Percentiles rank a stretch among this genome's conserved stretches.
phyloP scores from a whole-genome alignment of 2,113 vertebrate species.

The Ivindomyrus marchei region DNA sequence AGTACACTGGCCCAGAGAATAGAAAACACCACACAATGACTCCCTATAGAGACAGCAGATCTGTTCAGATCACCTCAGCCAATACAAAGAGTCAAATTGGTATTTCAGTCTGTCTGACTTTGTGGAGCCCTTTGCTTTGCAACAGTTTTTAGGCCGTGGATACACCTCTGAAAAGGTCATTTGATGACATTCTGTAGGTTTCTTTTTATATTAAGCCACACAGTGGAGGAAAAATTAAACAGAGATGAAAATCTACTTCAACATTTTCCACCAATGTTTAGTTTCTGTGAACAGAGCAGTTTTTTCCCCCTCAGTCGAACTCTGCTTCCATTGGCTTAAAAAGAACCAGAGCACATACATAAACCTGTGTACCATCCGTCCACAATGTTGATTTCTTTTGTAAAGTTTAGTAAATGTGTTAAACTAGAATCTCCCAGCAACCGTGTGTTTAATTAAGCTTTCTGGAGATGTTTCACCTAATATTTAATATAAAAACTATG shows the following conservation, averaged over 20 bases:
- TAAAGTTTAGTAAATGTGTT: background rate
- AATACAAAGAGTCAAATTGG: constrained; percentile 2
- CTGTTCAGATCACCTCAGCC: background rate
- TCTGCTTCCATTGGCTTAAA: background rate
- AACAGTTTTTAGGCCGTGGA: constrained; percentile 30
- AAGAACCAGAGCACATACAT: background rate
- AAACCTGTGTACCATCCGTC: background rate
- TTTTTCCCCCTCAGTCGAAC: background rate
- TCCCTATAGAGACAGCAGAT: background rate
- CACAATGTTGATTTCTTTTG: background rate
- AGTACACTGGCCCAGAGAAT: background rate
- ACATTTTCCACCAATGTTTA: constrained; percentile 34
- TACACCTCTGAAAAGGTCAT: constrained; percentile 39
- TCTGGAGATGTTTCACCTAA: background rate
- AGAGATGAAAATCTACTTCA: constrained; percentile 19
- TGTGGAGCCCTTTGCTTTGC: constrained; percentile 24
- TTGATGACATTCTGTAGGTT: constrained; percentile 31
- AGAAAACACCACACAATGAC: background rate
- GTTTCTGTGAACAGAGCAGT: background rate
- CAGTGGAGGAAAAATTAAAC: constrained; percentile 25
- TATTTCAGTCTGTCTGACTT: constrained; percentile 11
- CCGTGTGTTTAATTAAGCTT: background rate
- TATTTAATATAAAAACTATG: background rate
- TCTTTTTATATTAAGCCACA: constrained; percentile 21
- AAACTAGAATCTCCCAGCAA: background rate